Evolutionary conservation across 1,140 invertebrate species (phyloP).

Genomic region (Dendroctonus ponderosae): DNA sequence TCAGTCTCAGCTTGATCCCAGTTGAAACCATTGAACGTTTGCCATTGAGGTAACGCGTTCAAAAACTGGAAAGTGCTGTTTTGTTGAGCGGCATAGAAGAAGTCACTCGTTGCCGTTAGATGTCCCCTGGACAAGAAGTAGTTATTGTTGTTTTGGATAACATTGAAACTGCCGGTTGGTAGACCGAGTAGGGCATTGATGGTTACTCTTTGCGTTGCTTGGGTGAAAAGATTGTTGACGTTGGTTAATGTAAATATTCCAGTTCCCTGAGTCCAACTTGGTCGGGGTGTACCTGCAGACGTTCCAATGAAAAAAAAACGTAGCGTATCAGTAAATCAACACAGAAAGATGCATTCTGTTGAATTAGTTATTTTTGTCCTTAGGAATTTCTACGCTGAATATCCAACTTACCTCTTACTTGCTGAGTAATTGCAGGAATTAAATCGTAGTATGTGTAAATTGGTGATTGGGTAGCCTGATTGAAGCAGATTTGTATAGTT

Average conservation of each 20-base stretch:
- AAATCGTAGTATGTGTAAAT: conserved; percentile 43
- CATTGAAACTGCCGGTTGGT: conserved; percentile 35
- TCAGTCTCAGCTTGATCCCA: conserved; percentile 55
- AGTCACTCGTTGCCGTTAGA: conserved; percentile 65
- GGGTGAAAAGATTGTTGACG: conserved; percentile 42
- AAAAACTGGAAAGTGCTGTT: conserved; percentile 61
- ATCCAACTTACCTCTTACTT: conserved; percentile 34
- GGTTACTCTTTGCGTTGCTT: conserved; percentile 39
- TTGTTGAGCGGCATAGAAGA: conserved; percentile 61
- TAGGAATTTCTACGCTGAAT: too few relatives aligned
- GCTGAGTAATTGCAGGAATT: conserved; percentile 39
- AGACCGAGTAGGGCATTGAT: conserved; percentile 46
- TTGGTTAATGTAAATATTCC: conserved; percentile 41
- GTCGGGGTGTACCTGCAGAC: conserved; percentile 41
- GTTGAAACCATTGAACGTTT: conserved; percentile 57
- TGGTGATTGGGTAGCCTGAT: conserved; percentile 33
- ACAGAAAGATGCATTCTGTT: too few relatives aligned
- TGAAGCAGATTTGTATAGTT: conserved; percentile 43
- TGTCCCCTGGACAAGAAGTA: conserved; percentile 62
- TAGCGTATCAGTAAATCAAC: too few relatives aligned
- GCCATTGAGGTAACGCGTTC: conserved; percentile 60
- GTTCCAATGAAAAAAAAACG: too few relatives aligned
- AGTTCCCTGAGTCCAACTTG: conserved; percentile 39
- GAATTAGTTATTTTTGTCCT: too few relatives aligned
- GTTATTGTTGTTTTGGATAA: conserved; percentile 53